Percentiles rank a stretch among this genome's conserved stretches.
phyloP scores from a whole-genome alignment of 2,113 vertebrate genomes.

The Myrmophylax atrothorax region DNA sequence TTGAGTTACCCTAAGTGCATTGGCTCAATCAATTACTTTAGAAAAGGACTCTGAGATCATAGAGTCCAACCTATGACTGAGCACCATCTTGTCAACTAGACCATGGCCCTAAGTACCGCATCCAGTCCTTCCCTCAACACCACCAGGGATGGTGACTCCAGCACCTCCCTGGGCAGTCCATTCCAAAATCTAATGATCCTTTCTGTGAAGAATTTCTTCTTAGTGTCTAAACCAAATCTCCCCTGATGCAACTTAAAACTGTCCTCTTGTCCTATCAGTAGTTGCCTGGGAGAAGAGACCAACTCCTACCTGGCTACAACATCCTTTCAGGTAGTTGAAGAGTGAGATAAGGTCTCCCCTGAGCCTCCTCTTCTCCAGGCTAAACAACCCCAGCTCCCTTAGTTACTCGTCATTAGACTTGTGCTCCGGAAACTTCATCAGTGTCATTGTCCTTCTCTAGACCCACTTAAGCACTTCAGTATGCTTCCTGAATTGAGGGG shows the following conservation, averaged over 20 bases:
- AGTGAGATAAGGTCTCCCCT: too few relatives aligned
- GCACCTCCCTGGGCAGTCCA: not conserved
- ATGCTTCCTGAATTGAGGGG: not conserved
- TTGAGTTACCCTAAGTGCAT: not conserved
- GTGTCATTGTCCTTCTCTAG: not conserved
- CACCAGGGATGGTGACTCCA: not conserved
- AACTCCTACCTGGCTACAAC: fast-evolving
- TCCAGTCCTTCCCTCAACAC: not conserved
- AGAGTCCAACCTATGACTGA: not conserved
- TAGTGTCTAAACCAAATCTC: too few relatives aligned
- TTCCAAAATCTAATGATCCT: fast-evolving
- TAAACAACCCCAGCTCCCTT: not conserved
- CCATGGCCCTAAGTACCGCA: not conserved
- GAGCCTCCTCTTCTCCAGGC: not conserved
- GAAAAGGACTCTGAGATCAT: not conserved
- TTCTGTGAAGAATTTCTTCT: not conserved
- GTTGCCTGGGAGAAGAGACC: not conserved
- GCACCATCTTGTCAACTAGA: not conserved
- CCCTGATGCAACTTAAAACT: not conserved
- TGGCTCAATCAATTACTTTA: not conserved
- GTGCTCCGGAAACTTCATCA: not conserved
- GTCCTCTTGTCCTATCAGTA: not conserved
- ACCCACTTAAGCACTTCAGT: not conserved
- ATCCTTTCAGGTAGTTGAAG: not conserved
- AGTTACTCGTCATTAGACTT: not conserved